Evolutionary conservation across 2,113 vertebrate species (phyloP).

Genomic region (Ochotona curzoniae): DNA sequence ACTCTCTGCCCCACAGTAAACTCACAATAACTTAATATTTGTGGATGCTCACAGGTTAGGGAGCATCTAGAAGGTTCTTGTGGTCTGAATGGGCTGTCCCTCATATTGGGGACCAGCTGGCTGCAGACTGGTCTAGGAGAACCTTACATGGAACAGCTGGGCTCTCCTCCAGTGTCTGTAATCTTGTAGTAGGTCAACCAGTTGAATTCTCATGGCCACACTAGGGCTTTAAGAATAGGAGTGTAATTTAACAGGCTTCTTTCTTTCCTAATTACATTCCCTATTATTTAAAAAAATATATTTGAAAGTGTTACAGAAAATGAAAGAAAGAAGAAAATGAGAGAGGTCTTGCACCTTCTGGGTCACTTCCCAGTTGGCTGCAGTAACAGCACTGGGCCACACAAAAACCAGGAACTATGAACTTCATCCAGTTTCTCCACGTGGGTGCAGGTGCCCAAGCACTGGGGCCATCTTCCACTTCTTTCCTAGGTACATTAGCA

Average conservation of each 20-base stretch:
- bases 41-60: background rate
- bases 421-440: too few relatives aligned
- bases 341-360: too few relatives aligned
- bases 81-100: background rate
- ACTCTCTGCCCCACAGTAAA: background rate
- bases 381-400: too few relatives aligned
- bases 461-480: too few relatives aligned
- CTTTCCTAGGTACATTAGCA: too few relatives aligned
- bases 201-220: fast-evolving
- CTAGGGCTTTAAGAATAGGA: background rate
- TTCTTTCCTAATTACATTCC: too few relatives aligned
- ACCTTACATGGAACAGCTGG: background rate
- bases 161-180: background rate
- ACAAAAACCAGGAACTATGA: too few relatives aligned
- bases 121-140: background rate
- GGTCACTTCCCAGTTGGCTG: too few relatives aligned
- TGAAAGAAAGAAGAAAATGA: too few relatives aligned
- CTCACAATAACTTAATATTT: background rate
- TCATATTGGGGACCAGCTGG: background rate
- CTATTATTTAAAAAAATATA: too few relatives aligned
- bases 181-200: background rate
- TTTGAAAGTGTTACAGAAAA: too few relatives aligned
- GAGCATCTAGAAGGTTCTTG: background rate
- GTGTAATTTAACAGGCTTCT: background rate
- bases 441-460: too few relatives aligned